Evolutionary conservation across 2,797 vertebrate genomes (phyloP).

Genomic region (Acomys russatus): DNA sequence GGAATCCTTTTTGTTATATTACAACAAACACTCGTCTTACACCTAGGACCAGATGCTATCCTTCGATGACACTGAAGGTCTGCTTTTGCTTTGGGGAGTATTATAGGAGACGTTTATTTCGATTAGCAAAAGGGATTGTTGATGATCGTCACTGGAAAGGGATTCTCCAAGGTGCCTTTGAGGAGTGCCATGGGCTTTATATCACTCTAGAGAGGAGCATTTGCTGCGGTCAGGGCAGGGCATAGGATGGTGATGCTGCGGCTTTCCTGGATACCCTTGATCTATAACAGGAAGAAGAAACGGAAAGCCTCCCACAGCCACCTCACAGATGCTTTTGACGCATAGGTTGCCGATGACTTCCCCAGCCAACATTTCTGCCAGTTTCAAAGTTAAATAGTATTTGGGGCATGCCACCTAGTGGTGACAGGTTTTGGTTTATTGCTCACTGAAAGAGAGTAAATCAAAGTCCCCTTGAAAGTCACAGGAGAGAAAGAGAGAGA

Average conservation of each 20-base stretch:
- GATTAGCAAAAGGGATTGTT: neutral
- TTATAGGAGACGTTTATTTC: conserved; percentile 15
- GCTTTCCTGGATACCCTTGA: neutral
- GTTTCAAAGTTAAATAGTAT: conserved; percentile 79
- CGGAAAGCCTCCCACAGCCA: conserved; percentile 22
- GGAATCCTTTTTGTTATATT: neutral
- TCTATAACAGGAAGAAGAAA: conserved; percentile 60
- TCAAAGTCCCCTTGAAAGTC: conserved; percentile 56
- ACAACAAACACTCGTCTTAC: conserved; percentile 31
- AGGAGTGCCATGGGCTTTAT: neutral
- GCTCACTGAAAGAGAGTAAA: conserved; percentile 36
- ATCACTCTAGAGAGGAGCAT: neutral
- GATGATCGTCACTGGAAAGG: neutral
- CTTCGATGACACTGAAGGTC: neutral
- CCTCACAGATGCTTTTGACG: neutral
- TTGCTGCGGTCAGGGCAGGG: neutral
- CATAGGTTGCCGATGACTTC: conserved; percentile 1
- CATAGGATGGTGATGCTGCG: neutral
- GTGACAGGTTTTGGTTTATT: conserved; percentile 71
- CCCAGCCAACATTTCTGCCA: neutral
- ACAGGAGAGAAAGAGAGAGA: neutral
- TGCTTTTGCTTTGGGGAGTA: conserved; percentile 32
- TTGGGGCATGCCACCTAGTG: conserved; percentile 89
- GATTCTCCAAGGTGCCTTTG: neutral
- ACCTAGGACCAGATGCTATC: neutral